Conservation (phyloP, 2,113 vertebrate genomes). For the Elephantulus edwardii region DNA sequence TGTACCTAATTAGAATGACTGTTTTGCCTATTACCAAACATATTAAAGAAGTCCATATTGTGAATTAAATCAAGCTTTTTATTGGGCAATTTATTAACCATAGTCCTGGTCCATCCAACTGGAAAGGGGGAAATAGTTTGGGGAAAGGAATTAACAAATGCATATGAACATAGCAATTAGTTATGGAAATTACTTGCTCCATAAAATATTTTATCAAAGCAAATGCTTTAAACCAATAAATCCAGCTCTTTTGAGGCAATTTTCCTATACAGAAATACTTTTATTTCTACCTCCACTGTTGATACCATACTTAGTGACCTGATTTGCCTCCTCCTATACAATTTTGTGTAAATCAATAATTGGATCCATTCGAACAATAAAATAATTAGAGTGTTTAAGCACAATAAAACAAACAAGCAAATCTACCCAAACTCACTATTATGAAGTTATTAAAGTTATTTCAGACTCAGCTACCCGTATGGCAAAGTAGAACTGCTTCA, state of each 20-base stretch:
- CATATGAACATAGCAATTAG: too few species aligned
- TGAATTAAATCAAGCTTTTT: conserved; percentile 19
- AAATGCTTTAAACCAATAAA: background rate
- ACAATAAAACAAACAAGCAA: too few species aligned
- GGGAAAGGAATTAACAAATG: conserved; percentile 23
- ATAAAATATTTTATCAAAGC: conserved; percentile 11
- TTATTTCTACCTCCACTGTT: background rate
- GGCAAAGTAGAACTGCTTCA: too few species aligned
- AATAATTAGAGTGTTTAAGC: background rate
- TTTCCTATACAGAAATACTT: background rate
- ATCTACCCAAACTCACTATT: too few species aligned
- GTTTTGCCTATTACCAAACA: background rate
- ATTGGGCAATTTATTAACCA: conserved; percentile 9
- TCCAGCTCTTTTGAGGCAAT: background rate
- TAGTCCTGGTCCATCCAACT: background rate
- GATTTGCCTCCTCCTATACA: background rate
- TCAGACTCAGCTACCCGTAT: too few species aligned
- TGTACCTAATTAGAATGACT: background rate
- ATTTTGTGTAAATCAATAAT: background rate
- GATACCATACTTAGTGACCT: background rate
- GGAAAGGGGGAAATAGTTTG: conserved; percentile 8
- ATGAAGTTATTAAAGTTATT: too few species aligned
- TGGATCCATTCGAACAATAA: background rate
- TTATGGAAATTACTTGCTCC: background rate
- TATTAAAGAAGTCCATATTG: background rate